Conservation (phyloP, 2,797 vertebrate species). For the Dendrocincla fuliginosa region DNA sequence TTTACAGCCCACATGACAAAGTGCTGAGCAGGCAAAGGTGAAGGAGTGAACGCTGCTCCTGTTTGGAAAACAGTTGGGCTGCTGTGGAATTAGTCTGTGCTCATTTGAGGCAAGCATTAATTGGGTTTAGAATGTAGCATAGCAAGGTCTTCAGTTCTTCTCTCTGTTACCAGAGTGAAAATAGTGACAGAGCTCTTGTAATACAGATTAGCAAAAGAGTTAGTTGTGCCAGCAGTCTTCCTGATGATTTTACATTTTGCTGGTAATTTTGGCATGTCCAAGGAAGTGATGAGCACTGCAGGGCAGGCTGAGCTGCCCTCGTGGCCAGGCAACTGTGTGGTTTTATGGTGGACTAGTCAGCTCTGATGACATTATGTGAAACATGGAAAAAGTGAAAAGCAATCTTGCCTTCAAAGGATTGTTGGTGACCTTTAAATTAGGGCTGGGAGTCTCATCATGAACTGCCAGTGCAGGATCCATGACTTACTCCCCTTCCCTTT, state of each 20-base stretch:
- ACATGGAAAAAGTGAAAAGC: neutral
- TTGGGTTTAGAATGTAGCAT: rapidly evolving
- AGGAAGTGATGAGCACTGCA: neutral
- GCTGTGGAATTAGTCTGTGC: neutral
- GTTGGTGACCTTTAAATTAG: constrained; percentile 60
- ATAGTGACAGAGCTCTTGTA: rapidly evolving
- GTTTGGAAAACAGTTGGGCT: neutral
- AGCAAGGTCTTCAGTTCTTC: neutral
- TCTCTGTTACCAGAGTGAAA: neutral
- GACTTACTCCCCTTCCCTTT: neutral
- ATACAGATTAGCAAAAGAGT: neutral
- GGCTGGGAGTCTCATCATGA: constrained; percentile 45
- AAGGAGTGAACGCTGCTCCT: rapidly evolving
- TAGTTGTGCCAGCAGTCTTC: neutral
- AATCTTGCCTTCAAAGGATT: constrained; percentile 14
- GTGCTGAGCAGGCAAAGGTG: neutral
- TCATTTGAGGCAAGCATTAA: neutral
- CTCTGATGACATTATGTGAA: neutral
- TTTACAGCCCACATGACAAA: neutral
- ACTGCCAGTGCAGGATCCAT: neutral
- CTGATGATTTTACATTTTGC: neutral
- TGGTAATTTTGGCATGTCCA: neutral
- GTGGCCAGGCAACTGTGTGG: neutral
- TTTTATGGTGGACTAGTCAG: neutral
- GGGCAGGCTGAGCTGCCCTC: neutral